phyloP scores from a whole-genome alignment of 2,888 invertebrate genomes.

The Linnaemya vulpina region DNA sequence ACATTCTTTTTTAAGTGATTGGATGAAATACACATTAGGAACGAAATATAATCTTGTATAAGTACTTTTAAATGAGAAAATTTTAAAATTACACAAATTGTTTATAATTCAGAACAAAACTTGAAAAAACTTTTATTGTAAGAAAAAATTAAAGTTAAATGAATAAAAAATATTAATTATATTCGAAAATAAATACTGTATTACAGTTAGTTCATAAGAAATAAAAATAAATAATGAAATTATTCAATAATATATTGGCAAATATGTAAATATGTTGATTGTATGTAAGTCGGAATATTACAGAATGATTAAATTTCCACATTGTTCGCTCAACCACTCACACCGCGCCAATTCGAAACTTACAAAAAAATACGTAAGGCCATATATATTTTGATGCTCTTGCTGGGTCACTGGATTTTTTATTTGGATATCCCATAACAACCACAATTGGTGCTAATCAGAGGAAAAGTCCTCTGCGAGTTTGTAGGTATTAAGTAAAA shows the following conservation, averaged over 20 bases:
- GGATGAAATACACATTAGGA: constrained; percentile 18
- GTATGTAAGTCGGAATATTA: neutral
- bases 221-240: constrained; percentile 6
- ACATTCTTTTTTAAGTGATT: neutral
- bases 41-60: constrained; percentile 21
- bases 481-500: no score
- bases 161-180: constrained; percentile 22
- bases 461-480: no score
- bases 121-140: constrained; percentile 39
- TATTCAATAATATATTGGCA: constrained; percentile 46
- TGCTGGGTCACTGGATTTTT: no score
- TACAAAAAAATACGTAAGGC: no score
- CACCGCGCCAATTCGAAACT: no score
- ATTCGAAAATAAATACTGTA: constrained; percentile 50
- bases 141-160: constrained; percentile 25
- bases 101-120: constrained; percentile 46
- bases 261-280: neutral
- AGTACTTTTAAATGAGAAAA: constrained; percentile 17
- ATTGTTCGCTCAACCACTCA: no score
- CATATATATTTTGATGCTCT: no score
- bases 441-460: no score
- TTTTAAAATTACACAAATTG: constrained; percentile 45
- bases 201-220: constrained; percentile 56
- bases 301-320: no score
- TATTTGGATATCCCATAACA: no score